Base-by-base conservation (phyloP, 2,888 invertebrate species). In the Dryococelus australis region DNA sequence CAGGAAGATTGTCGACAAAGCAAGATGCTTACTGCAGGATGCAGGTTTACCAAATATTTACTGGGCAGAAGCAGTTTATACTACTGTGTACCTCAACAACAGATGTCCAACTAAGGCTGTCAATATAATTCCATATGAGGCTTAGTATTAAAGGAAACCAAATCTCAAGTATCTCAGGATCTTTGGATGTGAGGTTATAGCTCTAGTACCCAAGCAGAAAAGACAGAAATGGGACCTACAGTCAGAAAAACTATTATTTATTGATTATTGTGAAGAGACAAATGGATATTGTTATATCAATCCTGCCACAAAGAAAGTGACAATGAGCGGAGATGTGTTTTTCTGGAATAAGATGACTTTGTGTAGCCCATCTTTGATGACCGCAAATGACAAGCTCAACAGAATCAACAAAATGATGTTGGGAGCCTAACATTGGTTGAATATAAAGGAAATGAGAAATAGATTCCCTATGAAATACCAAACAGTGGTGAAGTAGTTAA, bases 1-100 rank as follows among this genome's bases (percentile, higher is more conserved):
- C 83, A 83, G 83, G 5, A 83, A 27, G 16, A 83, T 83, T 27
- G 27, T 83, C 13, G 83, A 83, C 16, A 83, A n/a, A n/a, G n/a
- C n/a, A n/a, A n/a, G n/a, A n/a, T n/a, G n/a, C n/a, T n/a, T n/a
- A n/a, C n/a, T n/a, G n/a, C n/a, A 24, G 83, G 83, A 83, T 28
- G 28, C 83, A 83, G 83, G 43, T 1, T 27, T 83, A 35, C 83
- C 83, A 28, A 83, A 83, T 10, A 47, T 12, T 9, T 47, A 47
- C 12, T 47, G 47, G 47, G 47, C n/a, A n/a, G n/a, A n/a, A n/a
- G n/a, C n/a, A n/a, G n/a, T n/a, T n/a, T n/a, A n/a, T n/a, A n/a
- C n/a, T n/a, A 24, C 83, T 16, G 83, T 27, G 10, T 83, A 83
- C 28, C 28, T 83, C 12, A 83, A 83, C 43, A 35, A 83, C 28